Evolutionary conservation across 2,888 invertebrate species (phyloP), one percentile per base, ranked within the genome.

Genomic region (Linnaemya vulpina): DNA sequence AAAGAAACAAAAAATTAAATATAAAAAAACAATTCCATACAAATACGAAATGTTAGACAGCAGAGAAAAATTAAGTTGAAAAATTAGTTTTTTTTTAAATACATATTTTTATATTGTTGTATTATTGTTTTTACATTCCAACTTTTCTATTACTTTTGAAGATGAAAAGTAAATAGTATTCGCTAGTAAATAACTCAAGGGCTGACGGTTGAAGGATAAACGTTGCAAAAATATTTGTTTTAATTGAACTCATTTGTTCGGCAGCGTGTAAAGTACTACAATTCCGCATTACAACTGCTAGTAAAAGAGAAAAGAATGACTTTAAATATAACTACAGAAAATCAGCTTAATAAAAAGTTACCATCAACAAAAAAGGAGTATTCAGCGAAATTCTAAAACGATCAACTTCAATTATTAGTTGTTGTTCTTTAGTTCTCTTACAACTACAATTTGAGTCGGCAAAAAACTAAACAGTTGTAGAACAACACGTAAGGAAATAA

Each of bases 191-290:
- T 78, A 62, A 53, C 60, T 60, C 30, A 76, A 49, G 68, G 67
- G 35, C 58, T 58, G 46, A 15, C 55, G 43, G 62, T 71, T 70
- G 25, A 20, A n/a, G 22, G 20, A 20, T 53, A 20, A 51, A 60
- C 65, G 25, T 58, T 80, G 73, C 25, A 51, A 80, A 80, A 80
- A 80, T 80, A 80, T 80, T 80, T 80, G 38, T 15, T 74, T 74
- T 80, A 74, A 74, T 74, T 80, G 13, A 67, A 60, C 67, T 68
- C 67, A 74, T 80, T 80, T 74, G 80, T 40, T 67, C 67, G 68
- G 74, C 51, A 30, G 40, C 38, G 30, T 68, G 67, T 40, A 67
- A 80, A 67, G 10, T 22, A 63, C 17, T 62, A 65, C 58, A 73
- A 49, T 30, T 60, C 38, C 15, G 17, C n/a, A n/a, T 4, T 20